A percentile compares a stretch with the other conserved stretches of the same genome.
phyloP scores from a whole-genome alignment of 2,888 invertebrate genomes.

The Eupithecia dodoneata region DNA sequence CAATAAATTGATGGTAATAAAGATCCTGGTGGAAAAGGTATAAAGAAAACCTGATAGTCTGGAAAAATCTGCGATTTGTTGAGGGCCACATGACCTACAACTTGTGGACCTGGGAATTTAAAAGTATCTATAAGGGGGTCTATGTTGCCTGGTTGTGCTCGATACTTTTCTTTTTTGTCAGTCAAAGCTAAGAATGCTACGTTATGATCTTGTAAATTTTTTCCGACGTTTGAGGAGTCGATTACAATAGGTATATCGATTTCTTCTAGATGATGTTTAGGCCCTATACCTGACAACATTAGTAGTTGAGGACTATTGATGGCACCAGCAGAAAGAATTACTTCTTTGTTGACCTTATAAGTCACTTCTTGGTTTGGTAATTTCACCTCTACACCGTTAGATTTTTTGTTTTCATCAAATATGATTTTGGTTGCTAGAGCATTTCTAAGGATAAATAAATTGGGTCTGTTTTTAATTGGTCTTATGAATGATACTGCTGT shows the following conservation, averaged over 20 bases:
- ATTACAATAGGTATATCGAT: slow-evolving; percentile 46
- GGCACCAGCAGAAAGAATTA: slow-evolving; percentile 56
- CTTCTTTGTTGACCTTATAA: slow-evolving; percentile 48
- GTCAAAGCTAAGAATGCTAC: slow-evolving; percentile 46
- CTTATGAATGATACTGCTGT: slow-evolving; percentile 49
- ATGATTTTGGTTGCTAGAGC: slow-evolving; percentile 51
- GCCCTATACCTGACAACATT: slow-evolving; percentile 59
- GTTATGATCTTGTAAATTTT: slow-evolving; percentile 55
- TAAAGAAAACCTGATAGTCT: slow-evolving; percentile 51
- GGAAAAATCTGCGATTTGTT: slow-evolving; percentile 50
- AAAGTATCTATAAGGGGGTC: slow-evolving; percentile 42
- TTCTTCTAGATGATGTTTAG: slow-evolving; percentile 48
- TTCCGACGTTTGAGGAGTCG: slow-evolving; percentile 52
- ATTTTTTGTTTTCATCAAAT: slow-evolving; percentile 44
- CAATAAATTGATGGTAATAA: slow-evolving; percentile 32
- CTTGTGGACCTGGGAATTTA: slow-evolving; percentile 30
- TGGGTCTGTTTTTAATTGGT: slow-evolving; percentile 47
- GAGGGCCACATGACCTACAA: slow-evolving; percentile 46
- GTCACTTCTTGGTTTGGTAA: slow-evolving; percentile 36
- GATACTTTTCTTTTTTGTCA: slow-evolving; percentile 35
- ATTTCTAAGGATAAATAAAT: slow-evolving; percentile 51
- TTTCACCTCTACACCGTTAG: slow-evolving; percentile 49
- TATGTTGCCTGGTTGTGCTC: slow-evolving; percentile 31
- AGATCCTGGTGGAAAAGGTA: slow-evolving; percentile 23
- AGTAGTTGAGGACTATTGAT: slow-evolving; percentile 56